These are phyloP conservation scores for Synergus umbraculus DNA, from an alignment of 2,888 invertebrate genomes.

Conservation along the genomic window DNA sequence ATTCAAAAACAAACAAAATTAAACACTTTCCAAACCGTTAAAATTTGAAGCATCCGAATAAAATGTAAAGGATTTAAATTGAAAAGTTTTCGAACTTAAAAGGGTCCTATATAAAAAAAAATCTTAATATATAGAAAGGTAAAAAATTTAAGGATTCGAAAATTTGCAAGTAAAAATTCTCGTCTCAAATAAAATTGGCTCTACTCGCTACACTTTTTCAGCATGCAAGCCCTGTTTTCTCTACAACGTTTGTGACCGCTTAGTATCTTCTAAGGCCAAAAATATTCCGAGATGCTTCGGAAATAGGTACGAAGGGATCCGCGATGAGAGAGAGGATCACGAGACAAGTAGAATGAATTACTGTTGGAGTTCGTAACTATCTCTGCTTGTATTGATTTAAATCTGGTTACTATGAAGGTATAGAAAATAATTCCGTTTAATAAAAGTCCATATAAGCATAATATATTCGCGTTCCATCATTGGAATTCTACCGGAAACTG, in stretches of 20 bases:
- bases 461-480: slow-evolving; percentile 30
- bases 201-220: not conserved
- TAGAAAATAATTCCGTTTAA: slow-evolving; percentile 4
- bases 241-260: not conserved
- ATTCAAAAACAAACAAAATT: too few species aligned
- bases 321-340: slow-evolving; percentile 14
- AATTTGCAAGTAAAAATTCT: not conserved
- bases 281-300: not conserved
- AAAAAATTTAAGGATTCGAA: not conserved
- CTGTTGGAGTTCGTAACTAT: not conserved
- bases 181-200: not conserved
- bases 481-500: slow-evolving; percentile 34
- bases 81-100: too few species aligned
- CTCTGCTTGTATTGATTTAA: not conserved
- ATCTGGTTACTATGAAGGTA: not conserved
- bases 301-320: slow-evolving; percentile 2
- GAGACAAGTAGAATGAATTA: slow-evolving; percentile 40
- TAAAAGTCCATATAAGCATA: slow-evolving; percentile 13
- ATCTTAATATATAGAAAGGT: not conserved
- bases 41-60: too few species aligned
- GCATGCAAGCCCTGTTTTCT: not conserved
- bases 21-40: too few species aligned
- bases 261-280: not conserved
- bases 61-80: too few species aligned
- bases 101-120: too few species aligned